Base-by-base conservation (phyloP, 2,888 invertebrate genomes). In the Lamellibrachia columna region DNA sequence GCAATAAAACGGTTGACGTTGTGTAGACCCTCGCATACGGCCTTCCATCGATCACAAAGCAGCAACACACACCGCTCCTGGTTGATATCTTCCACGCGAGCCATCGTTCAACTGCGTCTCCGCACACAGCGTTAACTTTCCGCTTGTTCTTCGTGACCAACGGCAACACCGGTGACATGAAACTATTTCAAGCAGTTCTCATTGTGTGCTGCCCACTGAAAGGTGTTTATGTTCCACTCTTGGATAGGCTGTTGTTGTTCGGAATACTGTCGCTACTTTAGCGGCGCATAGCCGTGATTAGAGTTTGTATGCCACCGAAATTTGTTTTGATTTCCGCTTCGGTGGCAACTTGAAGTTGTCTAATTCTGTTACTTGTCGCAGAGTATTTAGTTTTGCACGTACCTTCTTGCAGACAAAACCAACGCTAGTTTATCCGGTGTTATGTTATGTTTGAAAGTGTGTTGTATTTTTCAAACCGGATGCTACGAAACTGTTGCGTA, bases 1-100 rank as follows among this genome's bases (percentile, higher is more conserved):
- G 94, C 93, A 40, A 94, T 58, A 11, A 91, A 90, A 15, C 91
- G 90, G 93, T 94, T 94, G 90, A 93, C 93, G 6, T 60, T 92
- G 60, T 92, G n/a, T 15, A 93, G 91, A 11, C 94, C 94, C n/a
- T 93, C 94, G 7, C 90, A 52, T 3, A 90, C 40, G 53, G 52
- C 90, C 7, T 55, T 58, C 94, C 94, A 94, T 8, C 53, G 91
- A 53, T 94, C 93, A 90, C 93, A 28, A 52, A 94, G 92, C 91
- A 94, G 90, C 52, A 94, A 92, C 28, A 94, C 90, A 52, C 91
- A 52, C 53, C 93, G n/a, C 90, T 93, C 92, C 8, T 90, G 53
- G 7, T 7, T n/a, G 22, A 90, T 90, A 53, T 22, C 55, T 91
- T 9, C 7, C 40, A 40, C 9, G 4, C 4, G 28, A 8, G 90